A percentile compares a stretch with the other conserved stretches of the same genome.
Evolutionary conservation across 2,797 vertebrate genomes (phyloP).

Genomic region (Gymnoscopelus braueri): DNA sequence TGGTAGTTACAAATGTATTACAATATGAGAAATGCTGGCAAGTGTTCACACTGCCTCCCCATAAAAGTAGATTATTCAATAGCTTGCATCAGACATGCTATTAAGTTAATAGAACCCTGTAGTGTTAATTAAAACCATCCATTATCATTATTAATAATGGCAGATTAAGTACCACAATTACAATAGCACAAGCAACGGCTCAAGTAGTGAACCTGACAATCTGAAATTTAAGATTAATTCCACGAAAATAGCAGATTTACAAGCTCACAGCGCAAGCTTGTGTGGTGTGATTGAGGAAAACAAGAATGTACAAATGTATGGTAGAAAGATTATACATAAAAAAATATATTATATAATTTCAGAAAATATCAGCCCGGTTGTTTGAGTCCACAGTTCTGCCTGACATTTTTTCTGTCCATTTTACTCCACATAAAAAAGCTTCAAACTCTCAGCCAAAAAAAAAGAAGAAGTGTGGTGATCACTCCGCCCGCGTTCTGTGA

Average conservation of each 20-base stretch:
- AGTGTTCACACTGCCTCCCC: conserved; percentile 9
- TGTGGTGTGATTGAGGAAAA: not conserved
- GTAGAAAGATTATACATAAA: not conserved
- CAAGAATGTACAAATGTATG: not conserved
- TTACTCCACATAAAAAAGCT: conserved; percentile 6
- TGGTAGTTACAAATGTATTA: not conserved
- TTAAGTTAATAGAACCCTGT: conserved; percentile 10
- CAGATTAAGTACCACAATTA: conserved; percentile 21
- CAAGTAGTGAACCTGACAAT: conserved; percentile 13
- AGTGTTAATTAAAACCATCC: conserved; percentile 23
- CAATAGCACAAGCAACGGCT: conserved; percentile 11
- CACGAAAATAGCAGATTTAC: no score
- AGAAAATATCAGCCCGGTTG: conserved; percentile 5
- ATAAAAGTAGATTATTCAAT: not conserved
- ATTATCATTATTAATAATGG: conserved; percentile 44
- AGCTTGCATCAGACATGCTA: conserved; percentile 14
- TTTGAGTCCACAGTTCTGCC: not conserved
- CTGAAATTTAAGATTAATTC: no score
- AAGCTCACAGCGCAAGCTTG: no score
- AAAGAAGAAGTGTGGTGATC: conserved; percentile 34
- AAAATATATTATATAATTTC: no score
- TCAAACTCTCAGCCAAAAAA: not conserved
- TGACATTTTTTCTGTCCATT: not conserved
- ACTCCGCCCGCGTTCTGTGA: conserved; percentile 52
- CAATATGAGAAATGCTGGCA: conserved; percentile 1